These are phyloP conservation scores for Hippotragus niger DNA, from an alignment of 2,113 vertebrate species.

Conservation along the genomic window DNA sequence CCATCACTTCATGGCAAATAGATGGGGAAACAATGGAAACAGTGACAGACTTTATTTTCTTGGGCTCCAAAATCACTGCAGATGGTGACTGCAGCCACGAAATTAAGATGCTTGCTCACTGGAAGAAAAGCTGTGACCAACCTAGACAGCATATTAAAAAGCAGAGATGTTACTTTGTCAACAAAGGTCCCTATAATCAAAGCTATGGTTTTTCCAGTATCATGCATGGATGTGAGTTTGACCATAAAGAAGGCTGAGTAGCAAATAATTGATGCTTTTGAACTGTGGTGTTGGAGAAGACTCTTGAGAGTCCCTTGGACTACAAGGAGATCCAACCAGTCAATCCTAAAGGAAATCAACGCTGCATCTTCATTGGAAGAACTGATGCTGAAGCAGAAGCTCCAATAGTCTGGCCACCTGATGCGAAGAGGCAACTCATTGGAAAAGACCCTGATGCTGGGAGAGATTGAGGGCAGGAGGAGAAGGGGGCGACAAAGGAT, in stretches of 20 bases:
- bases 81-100: background rate
- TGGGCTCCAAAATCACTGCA: background rate
- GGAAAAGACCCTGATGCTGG: background rate
- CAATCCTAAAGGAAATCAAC: background rate
- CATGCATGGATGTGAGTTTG: background rate
- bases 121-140: background rate
- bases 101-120: background rate
- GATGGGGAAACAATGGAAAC: background rate
- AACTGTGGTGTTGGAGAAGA: background rate
- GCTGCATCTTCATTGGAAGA: background rate
- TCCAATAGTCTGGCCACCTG: background rate
- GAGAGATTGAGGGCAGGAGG: background rate
- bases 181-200: background rate
- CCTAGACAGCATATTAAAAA: background rate
- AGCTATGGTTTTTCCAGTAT: background rate
- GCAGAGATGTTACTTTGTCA: background rate
- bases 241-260: background rate
- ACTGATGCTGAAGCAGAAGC: background rate
- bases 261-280: background rate
- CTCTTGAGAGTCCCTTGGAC: background rate
- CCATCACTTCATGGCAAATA: background rate
- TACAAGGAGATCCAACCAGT: background rate
- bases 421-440: background rate
- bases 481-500: background rate
- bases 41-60: background rate